Evolutionary conservation across 2,888 invertebrate species (phyloP).

Genomic region (Horisme vitalbata): DNA sequence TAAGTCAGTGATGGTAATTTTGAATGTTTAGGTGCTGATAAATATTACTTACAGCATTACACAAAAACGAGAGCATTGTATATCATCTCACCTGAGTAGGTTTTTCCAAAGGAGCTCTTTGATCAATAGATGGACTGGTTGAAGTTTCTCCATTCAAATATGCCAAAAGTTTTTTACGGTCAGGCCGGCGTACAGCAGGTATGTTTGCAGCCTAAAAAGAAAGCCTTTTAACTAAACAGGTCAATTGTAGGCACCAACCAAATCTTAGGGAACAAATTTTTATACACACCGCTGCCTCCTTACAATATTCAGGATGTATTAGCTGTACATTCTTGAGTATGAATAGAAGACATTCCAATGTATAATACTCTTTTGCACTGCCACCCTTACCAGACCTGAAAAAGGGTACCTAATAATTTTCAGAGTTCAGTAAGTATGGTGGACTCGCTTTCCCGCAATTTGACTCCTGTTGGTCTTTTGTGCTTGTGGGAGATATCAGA

Average conservation of each 20-base stretch:
- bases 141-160: constrained; percentile 98
- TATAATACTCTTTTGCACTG: constrained; percentile 97
- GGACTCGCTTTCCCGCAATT: too few species aligned
- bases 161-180: constrained; percentile 96
- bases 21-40: too few species aligned
- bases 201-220: constrained; percentile 92
- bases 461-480: too few species aligned
- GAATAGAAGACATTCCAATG: constrained; percentile 97
- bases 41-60: too few species aligned
- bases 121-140: constrained; percentile 96
- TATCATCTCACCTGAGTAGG: constrained; percentile 93
- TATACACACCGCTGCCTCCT: constrained; percentile 95
- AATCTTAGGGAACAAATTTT: too few species aligned
- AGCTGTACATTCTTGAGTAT: constrained; percentile 96
- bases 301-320: constrained; percentile 97
- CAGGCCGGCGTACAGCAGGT: constrained; percentile 96
- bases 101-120: constrained; percentile 97
- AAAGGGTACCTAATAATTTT: too few species aligned
- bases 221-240: background rate
- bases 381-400: constrained; percentile 95
- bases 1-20: too few species aligned
- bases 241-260: background rate
- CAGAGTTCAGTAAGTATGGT: too few species aligned
- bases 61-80: too few species aligned
- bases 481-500: too few species aligned